These are phyloP conservation scores for Acanthoscelides obtectus DNA, from an alignment of 2,888 invertebrate species.

Conservation along the genomic window DNA sequence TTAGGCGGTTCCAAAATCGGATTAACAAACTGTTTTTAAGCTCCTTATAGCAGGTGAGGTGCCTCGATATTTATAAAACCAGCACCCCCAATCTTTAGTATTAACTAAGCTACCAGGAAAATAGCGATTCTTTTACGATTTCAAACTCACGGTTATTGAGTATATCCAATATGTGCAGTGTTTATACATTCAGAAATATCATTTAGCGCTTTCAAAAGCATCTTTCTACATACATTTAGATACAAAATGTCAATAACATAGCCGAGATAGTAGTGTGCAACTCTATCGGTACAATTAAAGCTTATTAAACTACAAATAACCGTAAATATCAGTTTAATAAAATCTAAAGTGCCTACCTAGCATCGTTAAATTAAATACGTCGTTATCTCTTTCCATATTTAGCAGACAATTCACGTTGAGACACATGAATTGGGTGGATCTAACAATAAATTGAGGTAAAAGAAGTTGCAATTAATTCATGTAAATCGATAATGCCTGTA, in stretches of 20 bases:
- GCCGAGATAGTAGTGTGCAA: background rate
- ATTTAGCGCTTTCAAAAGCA: no score
- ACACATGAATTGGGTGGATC: background rate
- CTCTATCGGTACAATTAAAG: background rate
- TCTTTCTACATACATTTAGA: no score
- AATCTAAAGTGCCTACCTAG: background rate
- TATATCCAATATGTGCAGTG: no score
- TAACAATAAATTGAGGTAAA: background rate
- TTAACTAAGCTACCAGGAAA: no score
- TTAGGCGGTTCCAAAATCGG: no score
- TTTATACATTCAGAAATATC: no score
- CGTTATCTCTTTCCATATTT: background rate
- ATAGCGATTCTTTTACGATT: no score
- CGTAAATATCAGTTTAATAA: background rate
- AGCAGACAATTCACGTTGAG: background rate
- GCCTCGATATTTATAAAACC: no score
- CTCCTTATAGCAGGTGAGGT: no score
- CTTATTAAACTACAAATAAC: background rate
- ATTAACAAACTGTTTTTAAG: no score
- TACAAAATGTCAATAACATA: background rate
- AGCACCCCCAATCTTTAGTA: no score
- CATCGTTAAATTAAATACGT: background rate
- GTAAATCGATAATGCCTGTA: background rate
- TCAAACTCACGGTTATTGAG: no score
- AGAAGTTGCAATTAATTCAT: background rate